Conservation (phyloP, 2,888 invertebrate species). For the Dermolepida albohirtum region DNA sequence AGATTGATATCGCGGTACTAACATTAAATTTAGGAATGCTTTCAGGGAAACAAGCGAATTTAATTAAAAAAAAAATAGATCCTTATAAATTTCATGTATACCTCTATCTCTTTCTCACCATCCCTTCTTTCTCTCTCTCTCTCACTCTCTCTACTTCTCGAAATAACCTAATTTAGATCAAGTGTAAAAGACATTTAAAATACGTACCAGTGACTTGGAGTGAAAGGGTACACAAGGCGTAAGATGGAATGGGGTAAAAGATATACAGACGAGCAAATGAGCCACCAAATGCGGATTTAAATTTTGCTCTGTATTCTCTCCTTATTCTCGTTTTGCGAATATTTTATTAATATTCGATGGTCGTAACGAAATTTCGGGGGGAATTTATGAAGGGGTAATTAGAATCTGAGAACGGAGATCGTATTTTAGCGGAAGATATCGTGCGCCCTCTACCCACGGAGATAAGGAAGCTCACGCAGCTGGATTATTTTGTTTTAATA, state of each 20-base stretch:
- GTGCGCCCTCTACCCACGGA: no score
- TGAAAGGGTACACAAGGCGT: not conserved
- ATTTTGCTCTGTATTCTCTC: slow-evolving; percentile 7
- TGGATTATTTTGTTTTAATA: no score
- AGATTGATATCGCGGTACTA: no score
- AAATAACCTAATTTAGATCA: slow-evolving; percentile 20
- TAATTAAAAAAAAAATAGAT: slow-evolving; percentile 23
- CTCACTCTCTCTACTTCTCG: slow-evolving; percentile 4
- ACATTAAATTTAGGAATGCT: slow-evolving; percentile 17
- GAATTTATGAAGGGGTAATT: slow-evolving; percentile 15
- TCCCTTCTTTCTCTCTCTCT: no score
- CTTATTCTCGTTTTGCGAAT: not conserved
- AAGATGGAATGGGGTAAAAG: not conserved
- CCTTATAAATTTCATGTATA: not conserved
- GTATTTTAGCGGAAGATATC: no score
- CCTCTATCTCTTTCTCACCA: not conserved
- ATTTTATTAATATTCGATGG: slow-evolving; percentile 19
- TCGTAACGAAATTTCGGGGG: not conserved
- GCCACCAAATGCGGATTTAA: slow-evolving; percentile 4
- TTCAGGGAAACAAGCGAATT: slow-evolving; percentile 16
- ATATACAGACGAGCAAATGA: not conserved
- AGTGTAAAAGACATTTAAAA: slow-evolving; percentile 1
- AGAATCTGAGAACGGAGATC: not conserved
- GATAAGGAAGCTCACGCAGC: no score
- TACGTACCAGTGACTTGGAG: not conserved